These are phyloP conservation scores for Brachypodius melanocephalos DNA, from an alignment of 2,113 vertebrate genomes.

Conservation along the genomic window DNA sequence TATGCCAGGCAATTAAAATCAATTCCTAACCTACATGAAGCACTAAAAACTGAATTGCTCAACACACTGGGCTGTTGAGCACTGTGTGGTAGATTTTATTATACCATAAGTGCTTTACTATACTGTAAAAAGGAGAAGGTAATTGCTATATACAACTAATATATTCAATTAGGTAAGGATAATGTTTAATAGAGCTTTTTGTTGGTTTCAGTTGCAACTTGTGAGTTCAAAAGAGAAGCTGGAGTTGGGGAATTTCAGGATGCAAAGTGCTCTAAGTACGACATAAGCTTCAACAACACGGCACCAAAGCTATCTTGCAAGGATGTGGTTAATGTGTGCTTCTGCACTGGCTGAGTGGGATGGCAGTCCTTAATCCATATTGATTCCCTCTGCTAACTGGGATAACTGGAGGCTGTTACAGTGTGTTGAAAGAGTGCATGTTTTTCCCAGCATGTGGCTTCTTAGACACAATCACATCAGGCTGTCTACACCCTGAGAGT, in stretches of 20 bases:
- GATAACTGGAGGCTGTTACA: neutral
- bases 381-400: neutral
- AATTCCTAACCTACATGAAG: conserved; percentile 24
- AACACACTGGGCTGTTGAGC: conserved; percentile 36
- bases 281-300: neutral
- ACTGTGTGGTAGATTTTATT: conserved; percentile 58
- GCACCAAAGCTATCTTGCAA: neutral
- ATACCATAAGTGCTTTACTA: conserved; percentile 53
- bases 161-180: conserved; percentile 49
- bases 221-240: conserved; percentile 11
- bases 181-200: conserved; percentile 49
- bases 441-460: neutral
- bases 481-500: neutral
- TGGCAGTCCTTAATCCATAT: neutral
- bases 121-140: conserved; percentile 46
- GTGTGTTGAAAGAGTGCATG: neutral
- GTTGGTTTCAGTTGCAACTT: conserved; percentile 40
- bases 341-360: neutral
- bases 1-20: conserved; percentile 48
- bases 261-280: neutral
- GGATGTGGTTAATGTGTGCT: neutral
- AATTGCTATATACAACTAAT: conserved; percentile 42
- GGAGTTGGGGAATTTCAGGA: neutral
- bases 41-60: conserved; percentile 52
- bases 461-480: neutral